These are phyloP conservation scores for Petrolisthes manimaculis DNA, from an alignment of 2,888 invertebrate genomes.

Conservation along the genomic window DNA sequence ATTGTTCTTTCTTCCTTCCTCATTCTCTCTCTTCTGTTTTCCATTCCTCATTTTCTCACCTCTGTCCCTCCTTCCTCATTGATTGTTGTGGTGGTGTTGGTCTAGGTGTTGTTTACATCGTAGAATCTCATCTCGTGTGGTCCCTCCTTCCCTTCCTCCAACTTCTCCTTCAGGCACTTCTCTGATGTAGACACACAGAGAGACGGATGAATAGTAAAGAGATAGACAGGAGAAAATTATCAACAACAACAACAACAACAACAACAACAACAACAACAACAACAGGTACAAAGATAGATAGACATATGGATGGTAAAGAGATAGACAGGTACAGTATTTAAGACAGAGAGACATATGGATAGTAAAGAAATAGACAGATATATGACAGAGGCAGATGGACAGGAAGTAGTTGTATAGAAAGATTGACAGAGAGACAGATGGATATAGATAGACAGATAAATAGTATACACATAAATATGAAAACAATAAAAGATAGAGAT, in stretches of 20 bases:
- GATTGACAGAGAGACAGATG: too few species aligned
- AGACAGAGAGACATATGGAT: background rate
- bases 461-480: too few species aligned
- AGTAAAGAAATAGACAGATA: background rate
- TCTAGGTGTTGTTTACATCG: too few species aligned
- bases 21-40: background rate
- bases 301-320: background rate
- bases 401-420: too few species aligned
- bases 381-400: background rate
- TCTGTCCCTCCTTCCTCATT: background rate
- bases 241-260: too few species aligned
- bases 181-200: background rate
- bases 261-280: too few species aligned
- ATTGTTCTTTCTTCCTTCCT: background rate
- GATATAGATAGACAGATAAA: too few species aligned
- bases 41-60: background rate
- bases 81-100: background rate
- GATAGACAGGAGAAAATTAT: background rate
- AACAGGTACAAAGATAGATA: background rate
- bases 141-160: background rate
- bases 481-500: too few species aligned
- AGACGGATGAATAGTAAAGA: background rate
- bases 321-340: background rate
- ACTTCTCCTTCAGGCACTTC: background rate
- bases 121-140: background rate